Evolutionary conservation across 2,797 vertebrate genomes (phyloP).

Genomic region (Synaphobranchus kaupii): DNA sequence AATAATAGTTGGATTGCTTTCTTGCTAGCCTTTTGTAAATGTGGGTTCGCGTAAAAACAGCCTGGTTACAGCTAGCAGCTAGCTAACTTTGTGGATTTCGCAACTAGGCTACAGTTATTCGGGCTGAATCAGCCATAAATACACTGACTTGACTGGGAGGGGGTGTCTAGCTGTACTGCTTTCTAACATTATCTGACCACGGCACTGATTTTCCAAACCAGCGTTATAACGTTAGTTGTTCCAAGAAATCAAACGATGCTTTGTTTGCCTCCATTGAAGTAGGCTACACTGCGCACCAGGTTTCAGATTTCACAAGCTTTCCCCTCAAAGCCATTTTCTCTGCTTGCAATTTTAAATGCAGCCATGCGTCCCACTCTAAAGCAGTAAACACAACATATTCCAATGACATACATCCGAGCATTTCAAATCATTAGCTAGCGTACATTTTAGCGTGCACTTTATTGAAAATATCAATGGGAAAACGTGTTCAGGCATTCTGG

Average conservation of each 20-base stretch:
- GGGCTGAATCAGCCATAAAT: neutral
- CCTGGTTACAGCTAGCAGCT: neutral
- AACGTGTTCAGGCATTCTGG: neutral
- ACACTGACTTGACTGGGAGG: neutral
- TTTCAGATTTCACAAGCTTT: conserved; percentile 74
- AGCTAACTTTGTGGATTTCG: neutral
- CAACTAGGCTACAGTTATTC: conserved; percentile 2
- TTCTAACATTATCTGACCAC: conserved; percentile 1
- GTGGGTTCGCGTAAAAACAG: neutral
- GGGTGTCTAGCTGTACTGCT: neutral
- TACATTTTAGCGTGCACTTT: neutral
- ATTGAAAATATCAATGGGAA: neutral
- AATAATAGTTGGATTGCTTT: neutral
- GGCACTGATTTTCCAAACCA: conserved; percentile 25
- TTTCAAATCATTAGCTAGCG: neutral
- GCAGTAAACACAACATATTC: neutral
- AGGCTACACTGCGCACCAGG: conserved; percentile 61
- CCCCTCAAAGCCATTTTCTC: conserved; percentile 7
- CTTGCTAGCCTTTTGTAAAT: neutral
- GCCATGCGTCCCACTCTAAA: neutral
- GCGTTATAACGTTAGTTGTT: neutral
- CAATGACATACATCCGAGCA: neutral
- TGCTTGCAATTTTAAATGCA: neutral
- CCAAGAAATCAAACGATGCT: conserved; percentile 38
- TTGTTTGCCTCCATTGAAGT: conserved; percentile 55